Conservation (phyloP, 2,113 vertebrate species). For the Psephotus haematonotus region DNA sequence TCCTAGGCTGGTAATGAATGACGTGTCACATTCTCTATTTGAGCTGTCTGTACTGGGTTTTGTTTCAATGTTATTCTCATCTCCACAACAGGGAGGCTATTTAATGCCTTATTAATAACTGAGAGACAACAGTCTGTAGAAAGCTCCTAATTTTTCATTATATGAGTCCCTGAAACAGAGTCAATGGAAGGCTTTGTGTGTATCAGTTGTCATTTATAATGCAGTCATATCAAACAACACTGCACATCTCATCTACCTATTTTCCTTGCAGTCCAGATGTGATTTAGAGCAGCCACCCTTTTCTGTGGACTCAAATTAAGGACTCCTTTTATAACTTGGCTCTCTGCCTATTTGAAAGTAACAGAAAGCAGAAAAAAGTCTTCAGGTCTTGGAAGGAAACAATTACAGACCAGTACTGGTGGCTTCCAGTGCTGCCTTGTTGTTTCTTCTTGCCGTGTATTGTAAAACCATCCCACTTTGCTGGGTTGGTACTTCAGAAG, state of each 20-base stretch:
- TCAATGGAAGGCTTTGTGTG: neutral
- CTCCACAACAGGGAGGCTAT: neutral
- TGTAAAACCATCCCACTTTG: neutral
- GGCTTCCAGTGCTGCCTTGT: neutral
- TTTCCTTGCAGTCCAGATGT: neutral
- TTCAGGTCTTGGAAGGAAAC: neutral
- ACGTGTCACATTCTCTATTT: neutral
- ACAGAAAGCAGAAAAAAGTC: neutral
- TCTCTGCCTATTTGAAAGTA: neutral
- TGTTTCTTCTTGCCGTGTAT: neutral
- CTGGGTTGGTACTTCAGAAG: neutral
- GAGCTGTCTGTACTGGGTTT: neutral
- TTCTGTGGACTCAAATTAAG: neutral
- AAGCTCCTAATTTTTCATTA: neutral
- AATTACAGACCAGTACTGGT: neutral
- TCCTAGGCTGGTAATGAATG: constrained; percentile 77
- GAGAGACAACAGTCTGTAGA: neutral
- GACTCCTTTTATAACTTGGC: neutral
- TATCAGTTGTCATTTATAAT: neutral
- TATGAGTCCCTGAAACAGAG: neutral
- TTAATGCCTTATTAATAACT: neutral
- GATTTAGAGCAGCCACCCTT: neutral
- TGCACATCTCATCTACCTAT: no score
- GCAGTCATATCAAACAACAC: neutral
- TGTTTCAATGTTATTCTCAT: neutral